Evolutionary conservation across 2,113 vertebrate species (phyloP).

Genomic region (Etheostoma spectabile): DNA sequence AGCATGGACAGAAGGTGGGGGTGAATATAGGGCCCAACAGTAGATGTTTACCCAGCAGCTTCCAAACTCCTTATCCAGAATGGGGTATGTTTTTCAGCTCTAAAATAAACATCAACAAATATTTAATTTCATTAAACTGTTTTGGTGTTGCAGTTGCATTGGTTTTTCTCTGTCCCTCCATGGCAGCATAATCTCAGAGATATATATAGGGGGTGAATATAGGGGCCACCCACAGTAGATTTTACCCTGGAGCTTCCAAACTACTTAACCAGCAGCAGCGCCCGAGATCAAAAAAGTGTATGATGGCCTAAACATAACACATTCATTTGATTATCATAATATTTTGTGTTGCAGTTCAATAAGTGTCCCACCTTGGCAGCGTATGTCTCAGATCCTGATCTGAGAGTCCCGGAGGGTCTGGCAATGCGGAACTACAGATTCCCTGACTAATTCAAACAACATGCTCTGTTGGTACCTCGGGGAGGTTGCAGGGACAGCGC

Average conservation of each 20-base stretch:
- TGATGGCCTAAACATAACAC: neutral
- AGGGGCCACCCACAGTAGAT: neutral
- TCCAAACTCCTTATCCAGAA: neutral
- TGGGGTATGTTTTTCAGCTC: too few species aligned
- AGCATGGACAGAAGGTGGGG: neutral
- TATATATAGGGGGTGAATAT: neutral
- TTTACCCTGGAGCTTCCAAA: neutral
- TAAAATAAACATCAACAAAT: neutral
- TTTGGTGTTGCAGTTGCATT: neutral
- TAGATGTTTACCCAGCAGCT: neutral
- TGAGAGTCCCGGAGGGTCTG: neutral
- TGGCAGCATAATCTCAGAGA: neutral
- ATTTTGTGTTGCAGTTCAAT: neutral
- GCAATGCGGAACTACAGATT: neutral
- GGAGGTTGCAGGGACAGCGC: conserved; percentile 20
- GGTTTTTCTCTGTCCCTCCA: neutral
- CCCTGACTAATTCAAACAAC: conserved; percentile 42
- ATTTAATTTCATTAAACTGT: neutral
- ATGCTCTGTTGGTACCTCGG: conserved; percentile 15
- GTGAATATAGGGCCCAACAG: too few species aligned
- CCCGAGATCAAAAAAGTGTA: too few species aligned
- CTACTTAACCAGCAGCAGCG: neutral
- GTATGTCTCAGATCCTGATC: neutral
- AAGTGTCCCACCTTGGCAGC: neutral
- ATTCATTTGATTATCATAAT: neutral